Conservation (phyloP, 92 coral and sea anemone genomes). For the Siderastrea radians region DNA sequence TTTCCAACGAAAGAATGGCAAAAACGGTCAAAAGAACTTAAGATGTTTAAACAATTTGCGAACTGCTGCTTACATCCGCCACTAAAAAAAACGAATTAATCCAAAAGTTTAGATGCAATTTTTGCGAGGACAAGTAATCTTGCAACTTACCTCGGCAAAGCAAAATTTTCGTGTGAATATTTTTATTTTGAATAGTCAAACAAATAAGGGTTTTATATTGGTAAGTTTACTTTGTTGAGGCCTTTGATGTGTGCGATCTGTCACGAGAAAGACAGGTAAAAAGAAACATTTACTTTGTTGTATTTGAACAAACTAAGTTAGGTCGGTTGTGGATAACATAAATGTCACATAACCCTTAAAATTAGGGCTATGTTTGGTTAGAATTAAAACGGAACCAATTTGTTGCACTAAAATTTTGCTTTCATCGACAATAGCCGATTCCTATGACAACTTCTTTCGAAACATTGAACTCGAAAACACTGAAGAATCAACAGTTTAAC, state of each 20-base stretch:
- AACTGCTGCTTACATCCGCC: too few relatives aligned
- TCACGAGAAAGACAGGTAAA: background rate
- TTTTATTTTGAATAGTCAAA: background rate
- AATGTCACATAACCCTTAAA: background rate
- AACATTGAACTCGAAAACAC: too few relatives aligned
- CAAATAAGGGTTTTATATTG: background rate
- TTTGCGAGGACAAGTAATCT: background rate
- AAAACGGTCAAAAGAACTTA: too few relatives aligned
- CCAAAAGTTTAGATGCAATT: too few relatives aligned
- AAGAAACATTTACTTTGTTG: background rate
- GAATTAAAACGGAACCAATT: too few relatives aligned
- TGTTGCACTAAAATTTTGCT: too few relatives aligned
- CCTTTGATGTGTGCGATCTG: background rate
- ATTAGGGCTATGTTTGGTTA: too few relatives aligned
- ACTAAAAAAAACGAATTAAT: too few relatives aligned
- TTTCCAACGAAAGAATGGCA: background rate
- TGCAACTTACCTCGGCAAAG: background rate
- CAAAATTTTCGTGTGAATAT: background rate
- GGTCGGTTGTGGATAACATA: background rate
- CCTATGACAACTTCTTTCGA: too few relatives aligned
- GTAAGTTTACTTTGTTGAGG: background rate
- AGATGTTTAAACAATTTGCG: too few relatives aligned
- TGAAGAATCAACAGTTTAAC: too few relatives aligned
- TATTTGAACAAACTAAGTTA: background rate
- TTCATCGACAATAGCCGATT: too few relatives aligned